These are phyloP conservation scores for Drosophila lacicola DNA, from an alignment of 2,888 invertebrate genomes.

Conservation along the genomic window DNA sequence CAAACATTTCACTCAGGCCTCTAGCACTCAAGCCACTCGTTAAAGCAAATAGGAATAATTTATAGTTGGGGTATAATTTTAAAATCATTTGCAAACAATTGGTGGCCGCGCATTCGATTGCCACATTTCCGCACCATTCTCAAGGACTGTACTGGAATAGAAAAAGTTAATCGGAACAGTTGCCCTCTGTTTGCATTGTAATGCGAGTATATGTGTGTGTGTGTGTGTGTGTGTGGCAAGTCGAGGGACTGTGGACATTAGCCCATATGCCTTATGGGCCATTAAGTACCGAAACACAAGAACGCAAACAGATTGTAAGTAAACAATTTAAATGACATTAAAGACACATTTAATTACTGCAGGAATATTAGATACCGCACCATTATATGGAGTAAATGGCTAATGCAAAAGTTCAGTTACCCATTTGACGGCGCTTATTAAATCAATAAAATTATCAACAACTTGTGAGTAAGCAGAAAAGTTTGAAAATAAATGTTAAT, in stretches of 20 bases:
- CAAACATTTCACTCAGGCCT: neutral
- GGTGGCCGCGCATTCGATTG: constrained; percentile 8
- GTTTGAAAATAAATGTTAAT: constrained; percentile 2
- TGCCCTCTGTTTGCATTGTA: constrained; percentile 35
- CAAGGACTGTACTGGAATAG: constrained; percentile 3
- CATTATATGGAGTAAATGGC: constrained; percentile 6
- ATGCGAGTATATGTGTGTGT: constrained; percentile 27
- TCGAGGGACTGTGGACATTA: constrained; percentile 10
- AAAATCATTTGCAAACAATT: neutral
- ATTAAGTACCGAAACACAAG: constrained; percentile 25
- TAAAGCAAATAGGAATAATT: neutral
- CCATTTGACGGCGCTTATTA: constrained; percentile 50
- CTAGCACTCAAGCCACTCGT: neutral
- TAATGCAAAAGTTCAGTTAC: constrained; percentile 32
- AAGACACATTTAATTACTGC: constrained; percentile 31
- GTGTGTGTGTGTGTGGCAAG: neutral
- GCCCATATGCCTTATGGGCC: constrained; percentile 10
- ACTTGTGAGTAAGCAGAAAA: constrained; percentile 20
- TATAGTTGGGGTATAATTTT: neutral
- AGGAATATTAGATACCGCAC: constrained; percentile 26
- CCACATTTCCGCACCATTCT: constrained; percentile 24
- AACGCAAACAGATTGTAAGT: constrained; percentile 8
- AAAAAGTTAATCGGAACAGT: constrained; percentile 19
- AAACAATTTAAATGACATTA: constrained; percentile 34
- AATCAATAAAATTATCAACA: constrained; percentile 65